phyloP scores from a whole-genome alignment of 2,888 invertebrate genomes.

The Latrodectus elegans region DNA sequence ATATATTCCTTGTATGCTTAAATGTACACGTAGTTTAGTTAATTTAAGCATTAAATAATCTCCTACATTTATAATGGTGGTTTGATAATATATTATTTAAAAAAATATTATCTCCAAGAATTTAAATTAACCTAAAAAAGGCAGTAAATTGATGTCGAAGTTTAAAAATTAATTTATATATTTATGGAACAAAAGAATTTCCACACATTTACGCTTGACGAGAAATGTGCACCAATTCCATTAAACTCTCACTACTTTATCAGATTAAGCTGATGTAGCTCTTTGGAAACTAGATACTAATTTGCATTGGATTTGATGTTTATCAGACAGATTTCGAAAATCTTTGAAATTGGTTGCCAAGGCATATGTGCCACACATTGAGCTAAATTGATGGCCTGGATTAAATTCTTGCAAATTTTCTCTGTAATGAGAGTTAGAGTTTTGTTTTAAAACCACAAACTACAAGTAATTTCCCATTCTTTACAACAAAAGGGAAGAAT shows the following conservation, averaged over 20 bases:
- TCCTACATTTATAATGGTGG: too few species aligned
- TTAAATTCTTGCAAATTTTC: background rate
- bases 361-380: background rate
- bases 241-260: conserved; percentile 44
- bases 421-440: background rate
- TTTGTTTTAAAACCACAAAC: background rate
- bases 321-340: conserved; percentile 25
- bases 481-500: background rate
- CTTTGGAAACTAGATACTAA: conserved; percentile 25
- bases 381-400: background rate
- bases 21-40: too few species aligned
- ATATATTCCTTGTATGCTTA: too few species aligned
- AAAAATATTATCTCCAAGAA: too few species aligned
- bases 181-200: background rate
- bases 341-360: conserved; percentile 19
- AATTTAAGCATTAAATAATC: too few species aligned
- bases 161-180: too few species aligned
- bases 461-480: background rate
- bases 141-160: too few species aligned
- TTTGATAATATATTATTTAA: too few species aligned
- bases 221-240: conserved; percentile 19
- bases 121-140: too few species aligned
- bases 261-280: conserved; percentile 10
- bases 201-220: background rate
- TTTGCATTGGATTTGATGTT: conserved; percentile 43